Evolutionary conservation across 2,797 vertebrate genomes (phyloP).

Genomic region (Gymnothorax javanicus): DNA sequence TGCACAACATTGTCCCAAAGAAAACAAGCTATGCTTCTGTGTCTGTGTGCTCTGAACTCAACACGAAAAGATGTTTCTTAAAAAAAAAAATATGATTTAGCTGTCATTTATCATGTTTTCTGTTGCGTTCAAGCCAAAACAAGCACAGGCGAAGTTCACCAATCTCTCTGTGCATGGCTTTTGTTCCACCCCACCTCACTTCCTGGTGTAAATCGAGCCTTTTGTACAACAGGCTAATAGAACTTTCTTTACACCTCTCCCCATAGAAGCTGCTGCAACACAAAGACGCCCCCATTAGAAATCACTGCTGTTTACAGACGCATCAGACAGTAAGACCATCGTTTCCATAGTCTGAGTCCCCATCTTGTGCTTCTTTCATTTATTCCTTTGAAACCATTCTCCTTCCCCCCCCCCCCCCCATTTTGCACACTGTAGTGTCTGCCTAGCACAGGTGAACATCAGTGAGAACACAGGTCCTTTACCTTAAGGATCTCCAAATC

Average conservation of each 20-base stretch:
- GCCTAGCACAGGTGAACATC: constrained; percentile 15
- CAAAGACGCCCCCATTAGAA: constrained; percentile 77
- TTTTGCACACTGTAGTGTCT: constrained; percentile 46
- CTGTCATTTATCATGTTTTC: background rate
- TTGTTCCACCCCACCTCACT: constrained; percentile 13
- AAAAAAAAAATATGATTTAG: background rate
- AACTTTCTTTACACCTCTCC: constrained; percentile 75
- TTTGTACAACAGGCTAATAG: constrained; percentile 67
- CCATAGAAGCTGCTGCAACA: constrained; percentile 75
- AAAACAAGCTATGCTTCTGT: background rate
- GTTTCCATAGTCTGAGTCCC: constrained; percentile 61
- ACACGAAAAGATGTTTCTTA: background rate
- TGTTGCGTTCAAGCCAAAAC: background rate
- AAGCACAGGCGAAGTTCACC: constrained; percentile 13
- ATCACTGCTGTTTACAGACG: constrained; percentile 80
- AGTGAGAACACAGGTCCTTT: constrained; percentile 25
- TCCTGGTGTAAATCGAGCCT: constrained; percentile 35
- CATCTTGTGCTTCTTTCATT: constrained; percentile 65
- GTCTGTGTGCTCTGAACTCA: background rate
- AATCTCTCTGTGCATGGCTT: constrained; percentile 5
- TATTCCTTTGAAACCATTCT: constrained; percentile 49
- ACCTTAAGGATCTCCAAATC: background rate
- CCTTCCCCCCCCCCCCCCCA: constrained; percentile 37
- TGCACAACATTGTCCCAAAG: constrained; percentile 5
- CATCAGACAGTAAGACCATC: constrained; percentile 77